A percentile compares a stretch with the other conserved stretches of the same genome.
Conservation (phyloP, 2,888 invertebrate species). For the Agrochola lota region DNA sequence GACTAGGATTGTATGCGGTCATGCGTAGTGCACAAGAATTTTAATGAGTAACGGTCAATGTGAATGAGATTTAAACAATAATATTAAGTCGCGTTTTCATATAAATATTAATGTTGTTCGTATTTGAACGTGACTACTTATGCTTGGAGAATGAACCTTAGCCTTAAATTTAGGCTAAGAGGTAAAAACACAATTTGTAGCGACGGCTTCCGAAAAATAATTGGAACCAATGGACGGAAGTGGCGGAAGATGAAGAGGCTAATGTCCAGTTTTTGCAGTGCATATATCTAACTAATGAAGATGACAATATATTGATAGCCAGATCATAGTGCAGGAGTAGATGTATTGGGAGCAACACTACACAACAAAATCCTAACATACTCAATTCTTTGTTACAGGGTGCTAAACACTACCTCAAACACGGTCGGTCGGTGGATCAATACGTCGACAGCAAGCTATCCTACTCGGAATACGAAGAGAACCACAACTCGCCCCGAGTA, state of each 20-base stretch:
- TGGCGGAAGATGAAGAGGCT: not conserved
- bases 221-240: not conserved
- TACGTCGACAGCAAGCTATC: conserved; percentile 93
- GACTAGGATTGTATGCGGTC: conserved; percentile 10
- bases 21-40: conserved; percentile 46
- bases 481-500: conserved; percentile 85
- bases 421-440: conserved; percentile 94
- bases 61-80: conserved; percentile 47
- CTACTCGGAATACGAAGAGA: conserved; percentile 90
- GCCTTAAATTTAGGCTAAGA: not conserved
- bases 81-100: conserved; percentile 38
- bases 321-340: too few relatives aligned
- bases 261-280: not conserved
- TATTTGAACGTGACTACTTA: conserved; percentile 14
- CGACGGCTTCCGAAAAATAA: not conserved
- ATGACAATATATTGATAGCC: not conserved
- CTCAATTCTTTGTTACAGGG: conserved; percentile 84
- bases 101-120: conserved; percentile 5
- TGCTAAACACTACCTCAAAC: conserved; percentile 91
- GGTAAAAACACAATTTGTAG: not conserved
- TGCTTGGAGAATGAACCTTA: not conserved
- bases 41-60: conserved; percentile 55
- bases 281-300: too few relatives aligned
- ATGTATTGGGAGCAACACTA: not conserved
- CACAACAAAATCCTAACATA: conserved; percentile 1